These are phyloP conservation scores for Apodemus agrarius DNA, from an alignment of 2,797 vertebrate genomes.

Conservation along the genomic window DNA sequence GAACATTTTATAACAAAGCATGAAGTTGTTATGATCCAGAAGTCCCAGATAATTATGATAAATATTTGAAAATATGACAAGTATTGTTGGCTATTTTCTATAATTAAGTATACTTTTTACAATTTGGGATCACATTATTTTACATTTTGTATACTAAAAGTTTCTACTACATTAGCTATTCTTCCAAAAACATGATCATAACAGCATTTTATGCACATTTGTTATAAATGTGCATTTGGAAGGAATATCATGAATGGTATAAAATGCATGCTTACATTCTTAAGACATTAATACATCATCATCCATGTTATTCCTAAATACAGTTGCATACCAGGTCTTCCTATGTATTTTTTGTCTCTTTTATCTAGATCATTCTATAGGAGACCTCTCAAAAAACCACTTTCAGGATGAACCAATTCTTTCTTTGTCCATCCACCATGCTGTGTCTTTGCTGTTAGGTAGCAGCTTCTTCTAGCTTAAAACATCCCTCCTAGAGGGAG, in stretches of 20 bases:
- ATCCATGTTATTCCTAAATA: background rate
- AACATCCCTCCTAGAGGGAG: background rate
- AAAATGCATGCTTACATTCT: background rate
- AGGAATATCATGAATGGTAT: conserved; percentile 12
- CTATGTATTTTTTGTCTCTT: background rate
- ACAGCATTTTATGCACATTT: background rate
- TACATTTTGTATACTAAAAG: background rate
- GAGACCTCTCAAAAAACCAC: background rate
- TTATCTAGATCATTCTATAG: background rate
- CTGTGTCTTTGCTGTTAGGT: background rate
- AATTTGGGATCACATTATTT: background rate
- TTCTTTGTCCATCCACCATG: background rate
- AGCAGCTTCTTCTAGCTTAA: background rate
- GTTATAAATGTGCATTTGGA: conserved; percentile 5
- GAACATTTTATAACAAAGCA: conserved; percentile 3
- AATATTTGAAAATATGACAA: background rate
- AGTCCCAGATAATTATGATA: background rate
- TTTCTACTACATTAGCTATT: conserved; percentile 45
- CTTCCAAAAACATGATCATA: background rate
- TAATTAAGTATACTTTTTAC: conserved; percentile 29
- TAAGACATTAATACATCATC: background rate
- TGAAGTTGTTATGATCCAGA: background rate
- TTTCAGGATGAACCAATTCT: background rate
- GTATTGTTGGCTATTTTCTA: background rate
- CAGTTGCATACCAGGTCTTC: background rate